Conservation (phyloP, 2,113 vertebrate species). For the Bombycilla garrulus region DNA sequence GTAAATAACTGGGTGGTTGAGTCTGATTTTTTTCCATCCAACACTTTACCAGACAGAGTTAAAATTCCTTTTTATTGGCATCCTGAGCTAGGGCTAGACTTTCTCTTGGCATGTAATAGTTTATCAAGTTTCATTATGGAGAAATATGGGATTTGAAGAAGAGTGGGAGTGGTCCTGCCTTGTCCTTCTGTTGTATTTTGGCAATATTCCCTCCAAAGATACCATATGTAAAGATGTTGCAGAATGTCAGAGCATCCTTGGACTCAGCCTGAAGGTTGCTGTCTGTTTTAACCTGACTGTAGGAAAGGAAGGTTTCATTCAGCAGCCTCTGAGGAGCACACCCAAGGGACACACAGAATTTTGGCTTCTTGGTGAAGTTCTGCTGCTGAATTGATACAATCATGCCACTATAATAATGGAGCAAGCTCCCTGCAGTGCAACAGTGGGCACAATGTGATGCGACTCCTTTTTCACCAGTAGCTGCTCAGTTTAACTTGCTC, state of each 20-base stretch:
- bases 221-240: neutral
- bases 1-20: constrained; percentile 33
- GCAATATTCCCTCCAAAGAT: neutral
- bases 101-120: neutral
- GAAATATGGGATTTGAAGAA: neutral
- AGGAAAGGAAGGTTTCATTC: neutral
- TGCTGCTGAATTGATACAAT: neutral
- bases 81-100: neutral
- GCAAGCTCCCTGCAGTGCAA: neutral
- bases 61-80: constrained; percentile 4
- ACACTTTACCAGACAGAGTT: neutral
- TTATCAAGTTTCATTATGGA: neutral
- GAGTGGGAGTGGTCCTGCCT: neutral
- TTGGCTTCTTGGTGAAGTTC: neutral
- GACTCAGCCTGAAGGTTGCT: neutral
- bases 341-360: neutral
- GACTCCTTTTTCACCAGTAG: neutral
- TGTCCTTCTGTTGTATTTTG: neutral
- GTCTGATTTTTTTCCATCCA: neutral
- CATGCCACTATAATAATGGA: neutral
- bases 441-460: neutral
- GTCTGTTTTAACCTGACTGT: neutral
- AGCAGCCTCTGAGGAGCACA: neutral
- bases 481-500: neutral
- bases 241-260: neutral